Evolutionary conservation across 2,888 invertebrate genomes (phyloP), one percentile per base, ranked within the genome.

Genomic region (Pachymerium ferrugineum): DNA sequence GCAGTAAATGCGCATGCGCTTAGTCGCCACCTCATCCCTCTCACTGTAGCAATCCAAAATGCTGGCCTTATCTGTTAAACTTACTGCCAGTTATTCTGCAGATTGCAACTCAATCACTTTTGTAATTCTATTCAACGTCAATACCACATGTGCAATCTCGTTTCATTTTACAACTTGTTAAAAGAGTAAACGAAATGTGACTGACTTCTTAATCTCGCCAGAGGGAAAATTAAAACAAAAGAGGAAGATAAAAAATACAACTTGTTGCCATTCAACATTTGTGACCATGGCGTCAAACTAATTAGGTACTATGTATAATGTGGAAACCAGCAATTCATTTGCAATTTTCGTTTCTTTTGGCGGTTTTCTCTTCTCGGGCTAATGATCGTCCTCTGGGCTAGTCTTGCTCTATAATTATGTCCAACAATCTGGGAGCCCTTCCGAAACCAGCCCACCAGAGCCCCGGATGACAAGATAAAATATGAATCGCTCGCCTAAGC

Each of bases 301-400:
- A 62, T 62, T 62, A 62, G 62, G 16, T 54, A 62, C 1, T n/a
- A 62, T 28, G 62, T 62, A n/a, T 62, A 62, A 62, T 62, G 62
- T 62, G 28, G 73, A 73, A 73, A 73, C 73, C 73, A 73, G 67
- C 73, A 73, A 73, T 73, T 73, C 73, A 73, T 73, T 73, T 73
- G 73, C 73, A 73, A 73, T 73, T 68, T 73, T 73, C 73, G 22
- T 73, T 68, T 73, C 68, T 72, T 69, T 72, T 47, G 54, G 54
- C 54, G 72, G 72, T 31, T 54, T 54, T 31, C 54, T 29, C 72
- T 31, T 68, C 62, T 62, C 62, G 62, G 12, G 62, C 73, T 73
- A 73, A 73, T 73, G 73, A 73, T 73, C 29, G 31, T 73, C 35
- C 67, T 62, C 68, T 73, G 19, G 62, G 73, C 68, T 33, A 62